These are phyloP conservation scores for Kryptolebias ocellatus DNA, from an alignment of 2,797 vertebrate species.

Conservation along the genomic window DNA sequence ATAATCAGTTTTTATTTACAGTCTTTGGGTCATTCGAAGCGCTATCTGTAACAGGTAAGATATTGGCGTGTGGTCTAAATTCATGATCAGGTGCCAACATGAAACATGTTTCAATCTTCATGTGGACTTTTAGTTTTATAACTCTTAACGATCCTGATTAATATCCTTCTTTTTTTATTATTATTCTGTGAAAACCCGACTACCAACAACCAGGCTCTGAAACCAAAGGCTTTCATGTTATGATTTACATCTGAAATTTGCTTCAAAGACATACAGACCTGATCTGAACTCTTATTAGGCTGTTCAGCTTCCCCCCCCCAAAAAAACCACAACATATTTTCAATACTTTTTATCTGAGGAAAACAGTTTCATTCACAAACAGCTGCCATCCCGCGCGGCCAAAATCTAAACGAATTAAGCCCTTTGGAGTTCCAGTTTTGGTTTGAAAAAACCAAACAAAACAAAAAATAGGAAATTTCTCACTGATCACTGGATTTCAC, in stretches of 20 bases:
- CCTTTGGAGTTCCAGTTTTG: background rate
- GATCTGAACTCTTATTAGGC: background rate
- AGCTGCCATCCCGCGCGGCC: background rate
- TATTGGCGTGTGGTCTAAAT: too few relatives aligned
- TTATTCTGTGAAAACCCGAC: too few relatives aligned
- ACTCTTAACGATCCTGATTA: too few relatives aligned
- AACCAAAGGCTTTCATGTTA: background rate
- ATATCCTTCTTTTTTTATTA: too few relatives aligned
- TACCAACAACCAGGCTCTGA: background rate
- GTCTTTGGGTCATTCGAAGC: too few relatives aligned
- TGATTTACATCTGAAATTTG: background rate
- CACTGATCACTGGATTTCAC: background rate
- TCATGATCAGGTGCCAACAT: too few relatives aligned
- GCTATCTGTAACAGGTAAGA: too few relatives aligned
- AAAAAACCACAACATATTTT: background rate
- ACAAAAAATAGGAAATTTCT: background rate
- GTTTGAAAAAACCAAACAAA: background rate
- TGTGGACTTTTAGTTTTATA: too few relatives aligned
- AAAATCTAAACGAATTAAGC: background rate
- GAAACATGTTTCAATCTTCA: too few relatives aligned
- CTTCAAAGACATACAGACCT: background rate
- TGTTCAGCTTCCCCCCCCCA: background rate
- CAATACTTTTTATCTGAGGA: background rate
- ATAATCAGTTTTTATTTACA: too few relatives aligned
- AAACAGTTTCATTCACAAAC: background rate